Conservation (phyloP, 2,113 vertebrate species). For the Corynorhinus townsendii region DNA sequence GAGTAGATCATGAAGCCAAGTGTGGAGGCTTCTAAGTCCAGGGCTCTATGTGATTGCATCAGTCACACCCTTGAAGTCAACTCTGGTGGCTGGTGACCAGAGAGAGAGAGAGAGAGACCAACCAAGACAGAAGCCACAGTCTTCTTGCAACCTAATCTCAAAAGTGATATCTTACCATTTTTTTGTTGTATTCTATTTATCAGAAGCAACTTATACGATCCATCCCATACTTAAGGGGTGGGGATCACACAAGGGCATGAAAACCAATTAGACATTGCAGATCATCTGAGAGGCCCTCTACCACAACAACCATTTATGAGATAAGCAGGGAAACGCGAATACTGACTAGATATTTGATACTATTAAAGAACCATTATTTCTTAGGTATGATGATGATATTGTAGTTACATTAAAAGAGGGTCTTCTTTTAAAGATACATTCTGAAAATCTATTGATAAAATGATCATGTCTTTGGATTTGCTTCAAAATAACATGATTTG, state of each 20-base stretch:
- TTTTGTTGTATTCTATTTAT: not conserved
- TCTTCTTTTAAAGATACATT: not conserved
- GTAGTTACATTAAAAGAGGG: not conserved
- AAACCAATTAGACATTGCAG: not conserved
- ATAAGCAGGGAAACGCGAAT: not conserved
- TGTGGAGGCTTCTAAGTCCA: not conserved
- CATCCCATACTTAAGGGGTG: not conserved
- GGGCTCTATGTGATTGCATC: fast-evolving
- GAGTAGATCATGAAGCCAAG: not conserved
- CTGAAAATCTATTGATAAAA: not conserved
- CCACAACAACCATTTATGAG: not conserved
- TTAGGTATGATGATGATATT: not conserved
- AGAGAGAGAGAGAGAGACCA: not conserved
- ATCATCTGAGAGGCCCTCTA: not conserved
- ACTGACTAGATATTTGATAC: not conserved
- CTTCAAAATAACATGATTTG: not conserved
- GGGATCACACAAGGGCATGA: not conserved
- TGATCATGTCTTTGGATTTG: not conserved
- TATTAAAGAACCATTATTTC: not conserved
- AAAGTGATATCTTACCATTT: not conserved
- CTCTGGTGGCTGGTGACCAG: not conserved
- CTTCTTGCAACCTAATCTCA: not conserved
- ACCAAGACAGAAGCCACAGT: not conserved
- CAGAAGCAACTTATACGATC: not conserved
- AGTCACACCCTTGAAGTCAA: not conserved